phyloP scores from a whole-genome alignment of 2,113 vertebrate genomes.

The Poeciliopsis prolifica region DNA sequence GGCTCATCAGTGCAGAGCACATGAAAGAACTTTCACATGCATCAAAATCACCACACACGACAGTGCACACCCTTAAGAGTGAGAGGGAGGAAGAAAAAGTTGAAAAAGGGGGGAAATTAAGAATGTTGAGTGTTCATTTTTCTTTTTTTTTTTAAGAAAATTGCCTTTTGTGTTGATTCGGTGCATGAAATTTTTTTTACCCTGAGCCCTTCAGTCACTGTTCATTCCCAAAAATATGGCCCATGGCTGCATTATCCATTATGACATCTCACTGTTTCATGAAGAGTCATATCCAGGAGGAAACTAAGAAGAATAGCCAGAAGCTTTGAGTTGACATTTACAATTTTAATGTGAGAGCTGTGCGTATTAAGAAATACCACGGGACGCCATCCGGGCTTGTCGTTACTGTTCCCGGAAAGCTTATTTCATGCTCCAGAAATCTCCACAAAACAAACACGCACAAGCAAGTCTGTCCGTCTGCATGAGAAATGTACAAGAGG shows the following conservation, averaged over 20 bases:
- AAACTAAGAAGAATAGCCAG: constrained; percentile 37
- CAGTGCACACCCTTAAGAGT: constrained; percentile 21
- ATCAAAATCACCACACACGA: constrained; percentile 15
- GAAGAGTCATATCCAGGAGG: constrained; percentile 38
- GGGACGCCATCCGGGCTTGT: constrained; percentile 59
- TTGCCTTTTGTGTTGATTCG: constrained; percentile 3
- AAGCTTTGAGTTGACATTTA: constrained; percentile 64
- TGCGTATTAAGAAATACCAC: constrained; percentile 72
- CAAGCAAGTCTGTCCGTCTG: constrained; percentile 8
- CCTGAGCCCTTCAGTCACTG: constrained; percentile 12
- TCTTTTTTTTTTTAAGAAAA: constrained; percentile 21
- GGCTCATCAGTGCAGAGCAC: constrained; percentile 54
- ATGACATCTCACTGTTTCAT: constrained; percentile 35
- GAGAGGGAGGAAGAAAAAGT: constrained; percentile 16
- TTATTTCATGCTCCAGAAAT: constrained; percentile 78
- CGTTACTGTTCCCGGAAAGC: constrained; percentile 66
- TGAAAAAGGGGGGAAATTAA: not conserved
- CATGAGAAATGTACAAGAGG: constrained; percentile 12
- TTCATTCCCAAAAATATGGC: constrained; percentile 32
- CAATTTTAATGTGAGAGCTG: constrained; percentile 55
- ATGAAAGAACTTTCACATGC: constrained; percentile 5
- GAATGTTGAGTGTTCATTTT: constrained; percentile 19
- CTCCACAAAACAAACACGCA: constrained; percentile 27
- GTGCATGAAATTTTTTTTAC: not conserved
- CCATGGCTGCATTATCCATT: constrained; percentile 33